Conservation (phyloP, 2,888 invertebrate genomes). For the Scaptomyza reducta region DNA sequence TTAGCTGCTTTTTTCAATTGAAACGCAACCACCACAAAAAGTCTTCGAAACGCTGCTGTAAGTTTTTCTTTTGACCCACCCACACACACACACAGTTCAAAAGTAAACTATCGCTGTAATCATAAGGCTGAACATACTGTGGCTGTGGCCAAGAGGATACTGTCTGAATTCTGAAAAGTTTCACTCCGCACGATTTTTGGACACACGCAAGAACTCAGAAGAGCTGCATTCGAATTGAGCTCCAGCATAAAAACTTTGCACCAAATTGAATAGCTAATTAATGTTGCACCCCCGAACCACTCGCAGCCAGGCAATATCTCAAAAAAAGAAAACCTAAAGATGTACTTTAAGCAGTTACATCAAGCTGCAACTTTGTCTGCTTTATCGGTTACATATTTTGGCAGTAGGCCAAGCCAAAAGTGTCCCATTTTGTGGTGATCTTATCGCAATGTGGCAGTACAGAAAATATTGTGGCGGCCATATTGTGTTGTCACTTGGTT, state of each 20-base stretch:
- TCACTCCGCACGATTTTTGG: conserved; percentile 47
- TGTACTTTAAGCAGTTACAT: conserved; percentile 54
- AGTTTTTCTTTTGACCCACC: conserved; percentile 38
- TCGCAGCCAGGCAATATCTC: conserved; percentile 6
- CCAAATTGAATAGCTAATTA: conserved; percentile 75
- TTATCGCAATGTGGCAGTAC: conserved; percentile 65
- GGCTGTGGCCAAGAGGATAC: conserved; percentile 12
- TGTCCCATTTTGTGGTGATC: conserved; percentile 73
- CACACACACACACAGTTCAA: conserved; percentile 38
- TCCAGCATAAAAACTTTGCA: conserved; percentile 45
- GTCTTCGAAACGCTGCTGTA: conserved; percentile 21
- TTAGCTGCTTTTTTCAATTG: conserved; percentile 68
- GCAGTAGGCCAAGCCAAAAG: conserved; percentile 60
- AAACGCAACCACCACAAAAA: conserved; percentile 55
- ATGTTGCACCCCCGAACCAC: conserved; percentile 48
- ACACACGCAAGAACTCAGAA: conserved; percentile 57
- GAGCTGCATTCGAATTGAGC: conserved; percentile 30
- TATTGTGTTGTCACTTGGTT: conserved; percentile 63
- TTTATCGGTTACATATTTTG: conserved; percentile 32
- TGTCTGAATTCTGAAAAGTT: conserved; percentile 58
- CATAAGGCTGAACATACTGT: conserved; percentile 2
- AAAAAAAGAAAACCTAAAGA: conserved; percentile 12
- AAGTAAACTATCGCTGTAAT: conserved; percentile 28
- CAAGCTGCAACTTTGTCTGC: neutral
- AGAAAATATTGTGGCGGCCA: conserved; percentile 47